These are phyloP conservation scores for Limnothrissa miodon DNA, from an alignment of 2,113 vertebrate genomes.

Conservation along the genomic window DNA sequence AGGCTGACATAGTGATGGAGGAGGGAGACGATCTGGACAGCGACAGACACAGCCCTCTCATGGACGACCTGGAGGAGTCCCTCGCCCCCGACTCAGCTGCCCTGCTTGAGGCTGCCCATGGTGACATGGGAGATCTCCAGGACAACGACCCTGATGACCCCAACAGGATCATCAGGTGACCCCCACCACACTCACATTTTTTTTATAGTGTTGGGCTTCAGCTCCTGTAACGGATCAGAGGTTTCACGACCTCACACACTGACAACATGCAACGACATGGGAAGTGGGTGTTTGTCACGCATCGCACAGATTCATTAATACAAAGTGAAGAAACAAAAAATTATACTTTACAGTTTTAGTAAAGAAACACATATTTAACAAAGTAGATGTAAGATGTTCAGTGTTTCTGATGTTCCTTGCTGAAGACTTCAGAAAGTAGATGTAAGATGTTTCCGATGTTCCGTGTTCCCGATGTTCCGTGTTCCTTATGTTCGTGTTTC, in stretches of 20 bases:
- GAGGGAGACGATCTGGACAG: constrained; percentile 90
- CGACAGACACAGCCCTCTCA: constrained; percentile 79
- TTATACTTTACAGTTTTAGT: no score
- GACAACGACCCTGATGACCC: constrained; percentile 88
- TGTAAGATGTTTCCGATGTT: no score
- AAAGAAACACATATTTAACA: no score
- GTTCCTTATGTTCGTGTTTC: no score
- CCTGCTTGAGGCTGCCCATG: constrained; percentile 72
- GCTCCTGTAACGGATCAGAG: neutral
- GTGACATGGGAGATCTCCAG: constrained; percentile 80
- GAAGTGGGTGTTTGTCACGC: no score
- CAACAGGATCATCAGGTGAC: constrained; percentile 88
- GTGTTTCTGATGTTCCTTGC: no score
- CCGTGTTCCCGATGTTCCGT: no score
- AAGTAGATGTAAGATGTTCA: no score
- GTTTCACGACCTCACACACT: neutral
- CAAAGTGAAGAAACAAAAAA: no score
- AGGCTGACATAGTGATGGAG: constrained; percentile 87
- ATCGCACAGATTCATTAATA: no score
- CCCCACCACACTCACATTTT: neutral
- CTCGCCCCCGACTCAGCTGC: constrained; percentile 78
- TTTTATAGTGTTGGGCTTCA: neutral
- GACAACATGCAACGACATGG: neutral
- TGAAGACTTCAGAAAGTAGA: no score
- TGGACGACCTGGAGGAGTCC: constrained; percentile 89